phyloP scores from a whole-genome alignment of 1,140 invertebrate genomes.

The Heliothis subflexa region DNA sequence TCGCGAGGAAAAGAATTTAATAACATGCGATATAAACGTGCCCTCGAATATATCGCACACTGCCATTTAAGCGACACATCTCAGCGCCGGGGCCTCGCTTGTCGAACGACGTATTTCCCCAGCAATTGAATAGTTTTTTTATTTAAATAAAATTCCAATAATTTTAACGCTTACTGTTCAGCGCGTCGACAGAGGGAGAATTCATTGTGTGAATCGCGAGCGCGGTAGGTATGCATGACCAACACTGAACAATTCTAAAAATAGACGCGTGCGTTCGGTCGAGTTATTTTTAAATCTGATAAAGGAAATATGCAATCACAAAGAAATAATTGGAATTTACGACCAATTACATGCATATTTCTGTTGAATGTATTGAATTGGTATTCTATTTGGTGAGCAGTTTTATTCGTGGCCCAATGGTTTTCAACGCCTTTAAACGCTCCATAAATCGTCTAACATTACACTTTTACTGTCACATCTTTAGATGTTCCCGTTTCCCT shows the following conservation, averaged over 20 bases:
- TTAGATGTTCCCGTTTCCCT: conserved; percentile 53
- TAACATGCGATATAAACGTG: conserved; percentile 65
- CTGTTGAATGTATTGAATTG: conserved; percentile 53
- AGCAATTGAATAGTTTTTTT: conserved; percentile 48
- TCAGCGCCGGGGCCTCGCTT: conserved; percentile 37
- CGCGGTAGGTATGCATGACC: conserved; percentile 41
- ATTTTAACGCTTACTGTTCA: conserved; percentile 59
- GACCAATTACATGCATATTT: conserved; percentile 38
- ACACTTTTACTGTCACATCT: conserved; percentile 64
- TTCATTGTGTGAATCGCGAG: conserved; percentile 52
- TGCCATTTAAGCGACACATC: conserved; percentile 49
- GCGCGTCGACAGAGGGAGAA: conserved; percentile 53
- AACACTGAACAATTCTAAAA: conserved; percentile 39
- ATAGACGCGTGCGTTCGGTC: conserved; percentile 9
- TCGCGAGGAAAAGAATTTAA: conserved; percentile 76
- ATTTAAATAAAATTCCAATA: conserved; percentile 72
- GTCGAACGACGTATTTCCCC: conserved; percentile 46
- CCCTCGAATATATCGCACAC: conserved; percentile 47
- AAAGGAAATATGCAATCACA: conserved; percentile 45
- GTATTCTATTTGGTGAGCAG: conserved; percentile 55
- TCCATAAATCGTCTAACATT: conserved; percentile 69
- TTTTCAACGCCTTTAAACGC: conserved; percentile 64
- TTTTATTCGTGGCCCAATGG: conserved; percentile 60
- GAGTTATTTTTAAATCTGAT: conserved; percentile 33
- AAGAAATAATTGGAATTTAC: conserved; percentile 42